Evolutionary conservation across 2,888 invertebrate species (phyloP).

Genomic region (Melolontha melolontha): DNA sequence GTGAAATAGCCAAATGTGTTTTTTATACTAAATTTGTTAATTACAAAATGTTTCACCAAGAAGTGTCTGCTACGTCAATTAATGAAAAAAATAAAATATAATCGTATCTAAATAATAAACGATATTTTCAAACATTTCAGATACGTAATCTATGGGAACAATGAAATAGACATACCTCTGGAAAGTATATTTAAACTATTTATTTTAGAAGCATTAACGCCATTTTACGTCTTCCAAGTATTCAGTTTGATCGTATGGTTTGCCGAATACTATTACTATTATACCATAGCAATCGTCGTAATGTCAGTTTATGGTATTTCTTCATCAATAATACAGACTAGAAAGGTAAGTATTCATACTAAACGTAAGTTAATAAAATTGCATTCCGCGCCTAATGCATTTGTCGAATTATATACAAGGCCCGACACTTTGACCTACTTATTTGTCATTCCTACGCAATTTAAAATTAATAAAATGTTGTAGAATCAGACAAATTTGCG

Average conservation of each 20-base stretch:
- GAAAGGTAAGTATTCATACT: slow-evolving; percentile 74
- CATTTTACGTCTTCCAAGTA: slow-evolving; percentile 95
- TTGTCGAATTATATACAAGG: too few species aligned
- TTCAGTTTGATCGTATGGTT: slow-evolving; percentile 92
- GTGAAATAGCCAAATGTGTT: too few species aligned
- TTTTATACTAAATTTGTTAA: too few species aligned
- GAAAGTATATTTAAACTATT: slow-evolving; percentile 79
- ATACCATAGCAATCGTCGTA: slow-evolving; percentile 85
- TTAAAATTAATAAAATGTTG: too few species aligned
- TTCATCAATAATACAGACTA: slow-evolving; percentile 87
- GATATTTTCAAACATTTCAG: slow-evolving; percentile 64
- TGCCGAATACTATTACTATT: slow-evolving; percentile 88
- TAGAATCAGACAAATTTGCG: slow-evolving; percentile 88
- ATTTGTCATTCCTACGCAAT: too few species aligned
- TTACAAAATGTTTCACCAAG: too few species aligned
- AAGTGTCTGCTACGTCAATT: too few species aligned
- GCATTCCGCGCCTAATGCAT: too few species aligned
- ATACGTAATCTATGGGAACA: slow-evolving; percentile 83
- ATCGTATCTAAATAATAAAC: too few species aligned
- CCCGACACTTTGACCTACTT: too few species aligned
- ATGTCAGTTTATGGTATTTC: slow-evolving; percentile 87
- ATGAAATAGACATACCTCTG: slow-evolving; percentile 86
- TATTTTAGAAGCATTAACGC: slow-evolving; percentile 88
- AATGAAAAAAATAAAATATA: too few species aligned
- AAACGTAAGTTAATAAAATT: too few species aligned